A percentile compares a stretch with the other conserved stretches of the same genome.
Evolutionary conservation across 2,888 invertebrate species (phyloP).

Genomic region (Capitulum mitella): DNA sequence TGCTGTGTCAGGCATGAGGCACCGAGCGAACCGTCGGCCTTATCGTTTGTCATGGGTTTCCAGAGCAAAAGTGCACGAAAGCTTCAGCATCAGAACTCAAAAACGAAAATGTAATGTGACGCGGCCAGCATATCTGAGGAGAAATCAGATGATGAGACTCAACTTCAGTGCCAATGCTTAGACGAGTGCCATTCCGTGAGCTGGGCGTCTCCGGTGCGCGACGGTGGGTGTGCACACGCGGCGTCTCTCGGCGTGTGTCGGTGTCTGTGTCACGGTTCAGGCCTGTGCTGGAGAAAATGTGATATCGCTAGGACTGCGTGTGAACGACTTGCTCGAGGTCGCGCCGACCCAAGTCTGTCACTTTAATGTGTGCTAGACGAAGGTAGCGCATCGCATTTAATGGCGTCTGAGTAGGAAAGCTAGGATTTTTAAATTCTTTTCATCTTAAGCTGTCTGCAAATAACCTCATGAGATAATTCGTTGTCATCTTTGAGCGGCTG

Average conservation of each 20-base stretch:
- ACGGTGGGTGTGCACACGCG: too few relatives aligned
- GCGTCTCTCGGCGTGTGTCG: not conserved
- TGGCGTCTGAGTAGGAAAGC: not conserved
- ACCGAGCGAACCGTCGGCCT: not conserved
- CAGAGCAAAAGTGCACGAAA: not conserved
- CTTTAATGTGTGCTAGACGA: not conserved
- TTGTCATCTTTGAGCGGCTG: not conserved
- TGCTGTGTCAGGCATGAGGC: too few relatives aligned
- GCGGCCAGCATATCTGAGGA: not conserved
- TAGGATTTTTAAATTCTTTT: slow-evolving; percentile 12
- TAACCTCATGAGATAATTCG: not conserved
- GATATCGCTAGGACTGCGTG: not conserved
- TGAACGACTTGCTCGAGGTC: not conserved
- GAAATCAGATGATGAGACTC: not conserved
- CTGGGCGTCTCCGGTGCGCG: not conserved
- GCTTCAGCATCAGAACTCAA: slow-evolving; percentile 8
- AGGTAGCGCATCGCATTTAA: not conserved
- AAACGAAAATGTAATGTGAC: slow-evolving; percentile 11
- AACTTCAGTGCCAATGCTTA: not conserved
- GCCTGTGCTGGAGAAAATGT: not conserved
- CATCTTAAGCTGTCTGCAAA: slow-evolving; percentile 6
- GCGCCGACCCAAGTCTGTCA: not conserved
- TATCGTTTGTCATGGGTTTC: not conserved
- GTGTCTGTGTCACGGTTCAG: not conserved
- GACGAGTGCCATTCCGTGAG: not conserved